These are phyloP conservation scores for Caenorhabditis auriculariae DNA, from an alignment of 2,888 invertebrate species.

Conservation along the genomic window DNA sequence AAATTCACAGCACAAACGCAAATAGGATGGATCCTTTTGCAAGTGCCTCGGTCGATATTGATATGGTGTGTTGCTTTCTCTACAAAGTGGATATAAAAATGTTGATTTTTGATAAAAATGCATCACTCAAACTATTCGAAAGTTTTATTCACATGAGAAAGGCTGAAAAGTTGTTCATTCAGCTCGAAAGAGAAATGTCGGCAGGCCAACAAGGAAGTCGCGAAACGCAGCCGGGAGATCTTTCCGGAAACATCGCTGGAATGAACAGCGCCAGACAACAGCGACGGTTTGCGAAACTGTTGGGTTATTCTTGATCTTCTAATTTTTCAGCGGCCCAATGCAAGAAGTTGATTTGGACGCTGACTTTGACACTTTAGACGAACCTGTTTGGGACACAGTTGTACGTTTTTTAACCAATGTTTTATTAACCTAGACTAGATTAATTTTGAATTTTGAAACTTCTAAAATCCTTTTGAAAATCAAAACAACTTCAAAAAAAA, in stretches of 20 bases:
- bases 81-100: background rate
- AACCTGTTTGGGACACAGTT: constrained; percentile 62
- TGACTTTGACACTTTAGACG: constrained; percentile 62
- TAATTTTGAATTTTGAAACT: background rate
- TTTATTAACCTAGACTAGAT: constrained; percentile 8
- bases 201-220: constrained; percentile 45
- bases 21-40: constrained; percentile 41
- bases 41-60: constrained; percentile 48
- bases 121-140: too few relatives aligned
- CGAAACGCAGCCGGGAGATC: constrained; percentile 17
- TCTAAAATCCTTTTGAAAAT: background rate
- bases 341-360: constrained; percentile 48
- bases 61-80: constrained; percentile 32
- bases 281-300: background rate
- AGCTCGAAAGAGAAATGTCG: constrained; percentile 61
- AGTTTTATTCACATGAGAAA: too few relatives aligned
- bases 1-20: constrained; percentile 17
- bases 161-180: too few relatives aligned
- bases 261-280: constrained; percentile 22
- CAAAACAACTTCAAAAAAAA: background rate
- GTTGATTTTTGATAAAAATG: background rate
- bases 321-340: constrained; percentile 19
- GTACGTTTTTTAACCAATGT: constrained; percentile 19
- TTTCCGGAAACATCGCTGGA: constrained; percentile 39
- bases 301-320: background rate